Evolutionary conservation across 2,113 vertebrate species (phyloP).

Genomic region (Perccottus glenii): DNA sequence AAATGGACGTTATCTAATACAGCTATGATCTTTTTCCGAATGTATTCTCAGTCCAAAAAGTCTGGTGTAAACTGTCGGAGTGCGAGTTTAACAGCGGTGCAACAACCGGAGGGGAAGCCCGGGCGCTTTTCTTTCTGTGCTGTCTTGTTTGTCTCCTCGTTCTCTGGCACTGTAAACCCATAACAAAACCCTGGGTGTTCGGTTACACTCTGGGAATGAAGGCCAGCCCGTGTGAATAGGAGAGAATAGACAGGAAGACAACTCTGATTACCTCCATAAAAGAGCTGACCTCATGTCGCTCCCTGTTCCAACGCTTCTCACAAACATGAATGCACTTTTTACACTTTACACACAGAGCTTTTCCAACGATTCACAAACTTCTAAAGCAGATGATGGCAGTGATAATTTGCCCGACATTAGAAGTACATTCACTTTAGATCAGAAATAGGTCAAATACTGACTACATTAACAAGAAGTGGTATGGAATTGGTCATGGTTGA

Average conservation of each 20-base stretch:
- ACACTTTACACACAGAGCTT: conserved; percentile 1
- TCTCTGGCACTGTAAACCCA: conserved; percentile 68
- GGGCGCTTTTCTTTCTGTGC: conserved; percentile 10
- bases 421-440: too few species aligned
- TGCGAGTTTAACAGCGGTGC: conserved; percentile 34
- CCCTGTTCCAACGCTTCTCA: conserved; percentile 32
- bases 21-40: too few species aligned
- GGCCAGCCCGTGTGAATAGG: conserved; percentile 67
- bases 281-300: conserved; percentile 72
- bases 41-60: not conserved
- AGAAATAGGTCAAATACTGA: too few species aligned
- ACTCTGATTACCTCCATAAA: conserved; percentile 75
- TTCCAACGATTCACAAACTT: not conserved
- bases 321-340: conserved; percentile 8
- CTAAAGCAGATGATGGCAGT: too few species aligned
- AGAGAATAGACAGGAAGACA: conserved; percentile 73
- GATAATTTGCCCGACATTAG: not conserved
- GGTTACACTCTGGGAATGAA: conserved; percentile 72
- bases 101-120: conserved; percentile 20
- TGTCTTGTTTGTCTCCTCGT: conserved; percentile 64
- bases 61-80: conserved; percentile 19
- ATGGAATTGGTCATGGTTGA: too few species aligned
- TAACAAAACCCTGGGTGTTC: conserved; percentile 65
- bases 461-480: too few species aligned
- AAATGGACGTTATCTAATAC: too few species aligned